Percentiles rank a stretch among this genome's conserved stretches.
Conservation (phyloP, 1,140 invertebrate genomes). For the Musca vetustissima region DNA sequence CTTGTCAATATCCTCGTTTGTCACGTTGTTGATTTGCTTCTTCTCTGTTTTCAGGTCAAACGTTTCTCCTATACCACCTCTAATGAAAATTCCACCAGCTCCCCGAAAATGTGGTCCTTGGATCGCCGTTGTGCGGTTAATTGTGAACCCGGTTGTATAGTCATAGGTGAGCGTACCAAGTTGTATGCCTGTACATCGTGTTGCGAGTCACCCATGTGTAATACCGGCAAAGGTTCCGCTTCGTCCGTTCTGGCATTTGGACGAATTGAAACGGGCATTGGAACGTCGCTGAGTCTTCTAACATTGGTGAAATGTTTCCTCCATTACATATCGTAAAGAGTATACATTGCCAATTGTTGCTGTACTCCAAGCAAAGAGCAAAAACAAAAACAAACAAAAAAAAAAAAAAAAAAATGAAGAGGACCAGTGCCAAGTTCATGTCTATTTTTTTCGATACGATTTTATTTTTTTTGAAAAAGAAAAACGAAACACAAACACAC, state of each 20-base stretch:
- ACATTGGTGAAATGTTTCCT: not conserved
- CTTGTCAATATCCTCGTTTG: not conserved
- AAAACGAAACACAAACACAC: not conserved
- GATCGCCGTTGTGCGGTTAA: slow-evolving; percentile 78
- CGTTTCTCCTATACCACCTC: slow-evolving; percentile 80
- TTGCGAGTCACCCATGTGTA: slow-evolving; percentile 76
- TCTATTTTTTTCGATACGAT: not conserved
- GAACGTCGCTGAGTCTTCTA: slow-evolving; percentile 32
- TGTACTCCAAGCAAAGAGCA: not conserved
- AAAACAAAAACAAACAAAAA: not conserved
- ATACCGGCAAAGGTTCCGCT: slow-evolving; percentile 61
- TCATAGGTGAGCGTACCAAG: slow-evolving; percentile 83
- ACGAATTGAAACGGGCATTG: slow-evolving; percentile 48
- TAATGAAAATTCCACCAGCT: slow-evolving; percentile 75
- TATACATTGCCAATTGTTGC: not conserved
- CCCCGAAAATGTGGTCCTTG: slow-evolving; percentile 75
- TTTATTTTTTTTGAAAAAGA: not conserved
- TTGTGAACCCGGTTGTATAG: slow-evolving; percentile 82
- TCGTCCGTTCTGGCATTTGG: slow-evolving; percentile 38
- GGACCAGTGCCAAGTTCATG: slow-evolving; percentile 13
- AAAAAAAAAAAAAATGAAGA: not conserved
- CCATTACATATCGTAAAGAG: slow-evolving; percentile 5
- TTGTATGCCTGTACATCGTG: slow-evolving; percentile 81
- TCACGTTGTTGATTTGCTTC: not conserved
- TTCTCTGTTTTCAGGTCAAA: slow-evolving; percentile 66